Evolutionary conservation across 2,797 vertebrate species (phyloP).

Genomic region (Sebastes alutus): DNA sequence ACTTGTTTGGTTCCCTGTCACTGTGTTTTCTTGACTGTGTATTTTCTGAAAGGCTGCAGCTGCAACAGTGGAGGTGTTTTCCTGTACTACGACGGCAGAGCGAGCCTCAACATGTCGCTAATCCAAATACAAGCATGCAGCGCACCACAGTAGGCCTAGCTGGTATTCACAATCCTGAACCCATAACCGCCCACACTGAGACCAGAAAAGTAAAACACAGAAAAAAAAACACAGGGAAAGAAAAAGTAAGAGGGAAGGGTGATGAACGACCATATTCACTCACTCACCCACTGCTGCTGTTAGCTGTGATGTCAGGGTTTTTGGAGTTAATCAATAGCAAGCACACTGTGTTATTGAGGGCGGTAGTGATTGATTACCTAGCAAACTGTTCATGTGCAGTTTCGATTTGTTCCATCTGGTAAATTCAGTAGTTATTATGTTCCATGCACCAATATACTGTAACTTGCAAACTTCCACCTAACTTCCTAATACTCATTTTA

Average conservation of each 20-base stretch:
- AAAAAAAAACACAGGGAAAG: background rate
- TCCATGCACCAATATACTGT: background rate
- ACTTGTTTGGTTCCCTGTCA: background rate
- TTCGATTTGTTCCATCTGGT: constrained; percentile 54
- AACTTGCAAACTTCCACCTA: background rate
- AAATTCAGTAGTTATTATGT: constrained; percentile 25
- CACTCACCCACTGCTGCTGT: constrained; percentile 7
- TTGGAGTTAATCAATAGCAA: constrained; percentile 58
- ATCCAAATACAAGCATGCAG: constrained; percentile 58
- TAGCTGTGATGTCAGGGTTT: constrained; percentile 39
- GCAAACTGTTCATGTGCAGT: constrained; percentile 50
- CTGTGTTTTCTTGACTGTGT: background rate
- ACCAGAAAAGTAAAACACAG: constrained; percentile 20
- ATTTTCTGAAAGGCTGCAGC: constrained; percentile 15
- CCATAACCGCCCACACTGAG: constrained; percentile 36
- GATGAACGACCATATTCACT: background rate
- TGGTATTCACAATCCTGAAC: constrained; percentile 55
- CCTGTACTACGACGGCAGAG: constrained; percentile 33
- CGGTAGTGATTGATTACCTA: constrained; percentile 60
- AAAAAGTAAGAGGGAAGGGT: background rate
- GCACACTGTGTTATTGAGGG: constrained; percentile 52
- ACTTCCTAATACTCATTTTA: background rate
- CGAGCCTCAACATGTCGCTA: constrained; percentile 65
- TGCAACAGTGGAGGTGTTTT: constrained; percentile 42
- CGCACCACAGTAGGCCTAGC: constrained; percentile 38